These are phyloP conservation scores for Silurus lanzhouensis DNA, from an alignment of 2,797 vertebrate species.

Conservation along the genomic window DNA sequence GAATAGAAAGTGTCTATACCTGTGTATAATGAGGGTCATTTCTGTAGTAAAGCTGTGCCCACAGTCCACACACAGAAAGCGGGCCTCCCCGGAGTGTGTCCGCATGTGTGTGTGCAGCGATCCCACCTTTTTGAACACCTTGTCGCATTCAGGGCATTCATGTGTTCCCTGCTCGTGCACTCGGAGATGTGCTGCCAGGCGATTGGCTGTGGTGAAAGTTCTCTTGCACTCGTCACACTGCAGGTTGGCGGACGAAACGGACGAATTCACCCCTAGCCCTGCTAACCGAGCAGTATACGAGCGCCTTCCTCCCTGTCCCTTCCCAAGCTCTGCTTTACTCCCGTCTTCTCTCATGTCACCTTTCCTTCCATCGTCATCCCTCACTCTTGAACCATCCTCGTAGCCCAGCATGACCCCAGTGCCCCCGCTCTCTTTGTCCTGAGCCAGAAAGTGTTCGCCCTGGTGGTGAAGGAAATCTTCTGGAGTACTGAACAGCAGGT, in stretches of 20 bases:
- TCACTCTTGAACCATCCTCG: slow-evolving; percentile 34
- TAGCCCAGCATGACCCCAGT: slow-evolving; percentile 68
- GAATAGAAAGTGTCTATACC: slow-evolving; percentile 60
- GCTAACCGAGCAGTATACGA: slow-evolving; percentile 12
- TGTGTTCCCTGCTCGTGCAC: slow-evolving; percentile 86
- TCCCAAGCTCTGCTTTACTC: slow-evolving; percentile 54
- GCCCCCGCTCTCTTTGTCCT: slow-evolving; percentile 83
- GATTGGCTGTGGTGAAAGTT: slow-evolving; percentile 83
- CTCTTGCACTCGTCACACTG: slow-evolving; percentile 79
- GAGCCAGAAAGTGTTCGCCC: slow-evolving; percentile 85
- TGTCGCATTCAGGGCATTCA: slow-evolving; percentile 84
- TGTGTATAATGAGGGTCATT: slow-evolving; percentile 88
- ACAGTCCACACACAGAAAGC: slow-evolving; percentile 89
- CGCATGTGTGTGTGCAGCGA: slow-evolving; percentile 88
- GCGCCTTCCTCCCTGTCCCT: slow-evolving; percentile 25
- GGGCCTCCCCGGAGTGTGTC: slow-evolving; percentile 85
- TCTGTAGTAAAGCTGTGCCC: slow-evolving; percentile 88
- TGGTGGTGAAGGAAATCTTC: slow-evolving; percentile 92
- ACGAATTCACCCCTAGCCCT: slow-evolving; percentile 18
- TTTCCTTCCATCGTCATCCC: slow-evolving; percentile 49
- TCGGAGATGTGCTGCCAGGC: slow-evolving; percentile 82
- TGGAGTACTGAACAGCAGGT: slow-evolving; percentile 83
- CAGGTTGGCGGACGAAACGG: slow-evolving; percentile 54
- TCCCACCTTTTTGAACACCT: slow-evolving; percentile 86
- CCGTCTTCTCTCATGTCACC: slow-evolving; percentile 58